Evolutionary conservation across 2,113 vertebrate species (phyloP).

Genomic region (Phalacrocorax pelagicus): DNA sequence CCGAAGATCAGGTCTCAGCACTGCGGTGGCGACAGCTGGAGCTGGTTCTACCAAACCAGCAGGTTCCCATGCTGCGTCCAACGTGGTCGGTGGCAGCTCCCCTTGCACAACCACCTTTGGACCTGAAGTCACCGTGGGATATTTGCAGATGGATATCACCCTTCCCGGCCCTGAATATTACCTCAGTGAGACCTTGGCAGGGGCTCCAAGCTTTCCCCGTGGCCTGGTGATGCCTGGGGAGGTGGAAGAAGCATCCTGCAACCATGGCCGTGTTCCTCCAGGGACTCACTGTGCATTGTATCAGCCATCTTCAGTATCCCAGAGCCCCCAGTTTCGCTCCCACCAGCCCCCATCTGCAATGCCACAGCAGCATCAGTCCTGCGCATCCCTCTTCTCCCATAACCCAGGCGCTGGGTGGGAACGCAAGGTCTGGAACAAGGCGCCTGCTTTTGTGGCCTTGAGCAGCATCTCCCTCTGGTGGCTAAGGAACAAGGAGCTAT

Average conservation of each 20-base stretch:
- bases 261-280: not conserved
- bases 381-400: not conserved
- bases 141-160: not conserved
- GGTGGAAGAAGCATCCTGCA: not conserved
- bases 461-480: conserved; percentile 56
- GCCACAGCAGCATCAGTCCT: not conserved
- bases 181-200: not conserved
- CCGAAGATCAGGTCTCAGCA: not conserved
- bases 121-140: not conserved
- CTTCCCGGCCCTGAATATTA: not conserved
- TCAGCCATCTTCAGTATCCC: not conserved
- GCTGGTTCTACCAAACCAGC: not conserved
- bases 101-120: not conserved
- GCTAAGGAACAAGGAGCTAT: not conserved
- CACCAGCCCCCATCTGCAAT: not conserved
- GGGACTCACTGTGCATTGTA: rapidly evolving
- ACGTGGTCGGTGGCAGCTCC: rapidly evolving
- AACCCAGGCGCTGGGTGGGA: not conserved
- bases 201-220: not conserved
- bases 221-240: not conserved
- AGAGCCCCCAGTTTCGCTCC: not conserved
- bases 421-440: rapidly evolving
- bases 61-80: not conserved
- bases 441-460: rapidly evolving
- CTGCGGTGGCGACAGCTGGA: not conserved